These are phyloP conservation scores for Agraylea sexmaculata DNA, from an alignment of 1,140 invertebrate genomes.

Conservation along the genomic window DNA sequence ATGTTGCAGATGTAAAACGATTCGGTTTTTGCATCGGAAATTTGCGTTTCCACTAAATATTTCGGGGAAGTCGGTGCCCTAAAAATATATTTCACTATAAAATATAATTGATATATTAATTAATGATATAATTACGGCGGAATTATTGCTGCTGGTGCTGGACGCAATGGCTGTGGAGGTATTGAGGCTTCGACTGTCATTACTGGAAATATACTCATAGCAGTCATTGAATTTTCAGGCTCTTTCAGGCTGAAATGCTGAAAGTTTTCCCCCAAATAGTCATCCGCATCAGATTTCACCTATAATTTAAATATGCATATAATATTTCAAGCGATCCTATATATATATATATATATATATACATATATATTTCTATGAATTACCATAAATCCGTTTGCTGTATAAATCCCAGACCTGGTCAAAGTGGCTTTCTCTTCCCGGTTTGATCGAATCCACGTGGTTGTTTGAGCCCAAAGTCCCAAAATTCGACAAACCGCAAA, in stretches of 20 bases:
- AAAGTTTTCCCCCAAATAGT: constrained; percentile 16
- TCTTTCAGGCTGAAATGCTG: constrained; percentile 16
- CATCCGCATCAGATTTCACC: constrained; percentile 19
- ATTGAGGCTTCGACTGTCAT: constrained; percentile 21
- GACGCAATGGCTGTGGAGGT: constrained; percentile 44
- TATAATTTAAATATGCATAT: constrained; percentile 9
- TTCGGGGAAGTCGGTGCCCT: constrained; percentile 15
- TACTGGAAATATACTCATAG: constrained; percentile 19
- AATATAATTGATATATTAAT: neutral
- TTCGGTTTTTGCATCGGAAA: constrained; percentile 12
- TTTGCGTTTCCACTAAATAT: constrained; percentile 10
- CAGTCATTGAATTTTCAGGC: constrained; percentile 19
- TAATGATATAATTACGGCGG: neutral
- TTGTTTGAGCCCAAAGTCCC: constrained; percentile 27
- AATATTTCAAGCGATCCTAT: neutral
- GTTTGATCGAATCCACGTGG: constrained; percentile 39
- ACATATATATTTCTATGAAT: constrained; percentile 21
- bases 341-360: neutral
- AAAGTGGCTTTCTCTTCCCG: constrained; percentile 45
- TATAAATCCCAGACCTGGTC: constrained; percentile 40
- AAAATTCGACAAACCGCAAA: constrained; percentile 25
- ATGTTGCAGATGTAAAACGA: constrained; percentile 20
- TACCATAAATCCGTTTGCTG: constrained; percentile 47
- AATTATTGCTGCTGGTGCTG: constrained; percentile 27
- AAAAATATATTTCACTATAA: neutral